These are phyloP conservation scores for Perccottus glenii DNA, from an alignment of 2,113 vertebrate genomes.

Conservation along the genomic window DNA sequence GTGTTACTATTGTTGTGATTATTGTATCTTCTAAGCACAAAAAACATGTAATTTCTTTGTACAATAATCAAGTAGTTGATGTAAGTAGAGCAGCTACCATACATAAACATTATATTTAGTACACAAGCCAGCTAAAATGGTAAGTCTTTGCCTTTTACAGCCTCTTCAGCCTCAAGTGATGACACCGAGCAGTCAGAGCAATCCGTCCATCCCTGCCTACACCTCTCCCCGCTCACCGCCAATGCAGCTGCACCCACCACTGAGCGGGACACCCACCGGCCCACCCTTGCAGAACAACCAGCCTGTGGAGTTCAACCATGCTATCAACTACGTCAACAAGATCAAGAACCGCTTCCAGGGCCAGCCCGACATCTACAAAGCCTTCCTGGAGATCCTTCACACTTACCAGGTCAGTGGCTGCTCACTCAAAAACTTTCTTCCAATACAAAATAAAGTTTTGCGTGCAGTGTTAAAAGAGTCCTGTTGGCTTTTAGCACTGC, in stretches of 20 bases:
- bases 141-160: conserved; percentile 55
- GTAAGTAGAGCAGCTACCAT: no score
- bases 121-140: not conserved
- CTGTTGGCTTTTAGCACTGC: not conserved
- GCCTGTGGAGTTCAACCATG: conserved; percentile 98
- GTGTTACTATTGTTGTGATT: no score
- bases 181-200: conserved; percentile 89
- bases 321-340: conserved; percentile 99
- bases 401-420: conserved; percentile 92
- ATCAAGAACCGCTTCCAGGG: conserved; percentile 99
- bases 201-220: conserved; percentile 89
- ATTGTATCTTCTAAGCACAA: no score
- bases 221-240: conserved; percentile 92
- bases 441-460: no score
- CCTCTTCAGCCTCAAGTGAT: conserved; percentile 89
- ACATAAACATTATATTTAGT: no score
- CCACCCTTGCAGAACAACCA: conserved; percentile 97
- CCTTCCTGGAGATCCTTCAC: conserved; percentile 98
- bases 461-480: no score
- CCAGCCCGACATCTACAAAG: conserved; percentile 98
- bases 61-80: no score
- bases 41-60: no score
- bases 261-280: conserved; percentile 88
- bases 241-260: conserved; percentile 82
- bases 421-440: no score